Evolutionary conservation across 37 sponge, comb jelly and placozoan genomes (phyloP).

Genomic region (Ephydatia muelleri): DNA sequence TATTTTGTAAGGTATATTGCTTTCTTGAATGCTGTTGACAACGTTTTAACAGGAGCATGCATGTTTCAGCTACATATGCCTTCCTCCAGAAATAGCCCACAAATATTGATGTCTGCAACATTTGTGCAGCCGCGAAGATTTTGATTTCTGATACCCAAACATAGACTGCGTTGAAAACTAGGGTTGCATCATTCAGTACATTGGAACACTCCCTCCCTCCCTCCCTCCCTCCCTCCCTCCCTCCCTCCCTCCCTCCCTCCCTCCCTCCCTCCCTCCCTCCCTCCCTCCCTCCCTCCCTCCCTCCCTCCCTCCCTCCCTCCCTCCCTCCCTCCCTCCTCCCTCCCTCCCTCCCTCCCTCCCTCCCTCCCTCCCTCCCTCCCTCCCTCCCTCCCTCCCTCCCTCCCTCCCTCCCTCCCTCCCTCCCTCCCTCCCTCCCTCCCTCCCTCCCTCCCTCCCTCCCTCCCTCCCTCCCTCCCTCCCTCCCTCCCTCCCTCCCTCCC

Average conservation of each 20-base stretch:
- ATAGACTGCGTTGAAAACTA: too few species aligned
- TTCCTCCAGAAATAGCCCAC: too few species aligned
- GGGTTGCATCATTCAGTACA: too few species aligned
- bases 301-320: background rate
- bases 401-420: slow-evolving; percentile 29
- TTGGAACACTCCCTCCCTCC: background rate
- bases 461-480: background rate
- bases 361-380: background rate
- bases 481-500: background rate
- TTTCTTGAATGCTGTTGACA: too few species aligned
- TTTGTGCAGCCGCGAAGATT: too few species aligned
- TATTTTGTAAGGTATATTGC: too few species aligned
- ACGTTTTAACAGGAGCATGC: too few species aligned
- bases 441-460: slow-evolving; percentile 8
- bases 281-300: background rate
- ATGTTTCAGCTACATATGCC: too few species aligned
- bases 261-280: background rate
- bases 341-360: background rate
- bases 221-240: background rate
- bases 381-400: slow-evolving; percentile 29
- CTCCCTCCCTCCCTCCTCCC: background rate
- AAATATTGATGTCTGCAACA: too few species aligned
- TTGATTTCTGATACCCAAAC: too few species aligned
- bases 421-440: slow-evolving; percentile 26
- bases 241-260: background rate